These are phyloP conservation scores for Aeoliscus strigatus DNA, from an alignment of 2,797 vertebrate genomes.

Conservation along the genomic window DNA sequence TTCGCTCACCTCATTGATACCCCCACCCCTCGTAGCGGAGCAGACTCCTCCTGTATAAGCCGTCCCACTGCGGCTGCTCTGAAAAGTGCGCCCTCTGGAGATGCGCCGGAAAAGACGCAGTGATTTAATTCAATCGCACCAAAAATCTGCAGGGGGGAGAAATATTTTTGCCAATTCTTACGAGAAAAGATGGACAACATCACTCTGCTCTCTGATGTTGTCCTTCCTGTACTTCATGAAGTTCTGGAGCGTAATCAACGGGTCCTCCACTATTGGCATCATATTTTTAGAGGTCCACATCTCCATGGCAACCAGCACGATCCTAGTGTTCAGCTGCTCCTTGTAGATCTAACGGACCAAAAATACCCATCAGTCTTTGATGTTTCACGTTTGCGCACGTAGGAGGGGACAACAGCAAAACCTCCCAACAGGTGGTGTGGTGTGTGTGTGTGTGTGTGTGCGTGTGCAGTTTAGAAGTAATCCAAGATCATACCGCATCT, in stretches of 20 bases:
- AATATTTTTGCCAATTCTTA: slow-evolving; percentile 73
- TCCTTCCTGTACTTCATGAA: slow-evolving; percentile 93
- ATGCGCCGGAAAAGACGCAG: slow-evolving; percentile 19
- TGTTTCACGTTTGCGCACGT: slow-evolving; percentile 1
- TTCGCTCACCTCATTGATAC: slow-evolving; percentile 91
- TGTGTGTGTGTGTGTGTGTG: slow-evolving; percentile 13
- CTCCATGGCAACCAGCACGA: slow-evolving; percentile 94
- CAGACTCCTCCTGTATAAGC: slow-evolving; percentile 93
- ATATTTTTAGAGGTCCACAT: slow-evolving; percentile 87
- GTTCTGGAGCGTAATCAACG: slow-evolving; percentile 82
- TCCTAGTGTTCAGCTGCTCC: slow-evolving; percentile 91
- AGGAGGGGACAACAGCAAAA: too few relatives aligned
- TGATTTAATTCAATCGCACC: too few relatives aligned
- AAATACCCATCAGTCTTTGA: slow-evolving; percentile 19
- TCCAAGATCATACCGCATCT: slow-evolving; percentile 79
- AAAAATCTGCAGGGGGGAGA: not conserved
- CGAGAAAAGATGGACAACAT: slow-evolving; percentile 92
- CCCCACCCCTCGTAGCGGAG: slow-evolving; percentile 81
- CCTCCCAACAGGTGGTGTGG: too few relatives aligned
- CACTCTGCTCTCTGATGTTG: slow-evolving; percentile 82
- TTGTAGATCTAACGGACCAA: slow-evolving; percentile 83
- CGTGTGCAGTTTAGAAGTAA: slow-evolving; percentile 14
- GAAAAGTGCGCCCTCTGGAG: slow-evolving; percentile 86
- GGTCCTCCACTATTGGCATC: slow-evolving; percentile 81
- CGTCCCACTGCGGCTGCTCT: slow-evolving; percentile 87